Percentiles rank a stretch among this genome's conserved stretches.
phyloP scores from a whole-genome alignment of 2,113 vertebrate genomes.

The Daubentonia madagascariensis region DNA sequence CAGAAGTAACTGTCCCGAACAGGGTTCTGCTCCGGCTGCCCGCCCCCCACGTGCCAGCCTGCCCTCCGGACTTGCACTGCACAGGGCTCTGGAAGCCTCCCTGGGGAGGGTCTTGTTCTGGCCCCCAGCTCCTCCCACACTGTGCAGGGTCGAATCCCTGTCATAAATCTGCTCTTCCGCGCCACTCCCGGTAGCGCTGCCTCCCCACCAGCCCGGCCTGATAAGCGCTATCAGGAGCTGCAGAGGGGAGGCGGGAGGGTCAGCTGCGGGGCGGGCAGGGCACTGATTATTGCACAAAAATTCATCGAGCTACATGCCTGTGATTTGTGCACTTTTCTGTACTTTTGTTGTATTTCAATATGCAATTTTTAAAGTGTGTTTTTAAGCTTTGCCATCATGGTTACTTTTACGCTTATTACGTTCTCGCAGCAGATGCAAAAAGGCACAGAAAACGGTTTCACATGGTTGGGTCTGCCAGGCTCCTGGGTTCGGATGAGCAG shows the following conservation, averaged over 20 bases:
- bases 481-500: background rate
- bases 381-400: background rate
- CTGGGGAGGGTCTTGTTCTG: background rate
- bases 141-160: background rate
- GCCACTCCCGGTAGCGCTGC: background rate
- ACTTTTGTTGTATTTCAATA: background rate
- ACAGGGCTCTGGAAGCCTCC: background rate
- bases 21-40: background rate
- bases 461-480: background rate
- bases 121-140: background rate
- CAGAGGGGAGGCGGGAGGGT: background rate
- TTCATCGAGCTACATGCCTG: background rate
- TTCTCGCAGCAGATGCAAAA: background rate
- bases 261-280: background rate
- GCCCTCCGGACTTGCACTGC: background rate
- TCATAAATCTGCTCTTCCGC: background rate
- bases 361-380: background rate
- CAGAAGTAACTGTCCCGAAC: no score
- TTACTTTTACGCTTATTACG: background rate
- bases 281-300: background rate
- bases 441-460: fast-evolving
- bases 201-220: background rate
- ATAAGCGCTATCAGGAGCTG: background rate
- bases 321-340: background rate
- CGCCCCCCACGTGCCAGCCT: fast-evolving